These are phyloP conservation scores for Atta colombica DNA, from an alignment of 1,140 invertebrate genomes.

Conservation along the genomic window DNA sequence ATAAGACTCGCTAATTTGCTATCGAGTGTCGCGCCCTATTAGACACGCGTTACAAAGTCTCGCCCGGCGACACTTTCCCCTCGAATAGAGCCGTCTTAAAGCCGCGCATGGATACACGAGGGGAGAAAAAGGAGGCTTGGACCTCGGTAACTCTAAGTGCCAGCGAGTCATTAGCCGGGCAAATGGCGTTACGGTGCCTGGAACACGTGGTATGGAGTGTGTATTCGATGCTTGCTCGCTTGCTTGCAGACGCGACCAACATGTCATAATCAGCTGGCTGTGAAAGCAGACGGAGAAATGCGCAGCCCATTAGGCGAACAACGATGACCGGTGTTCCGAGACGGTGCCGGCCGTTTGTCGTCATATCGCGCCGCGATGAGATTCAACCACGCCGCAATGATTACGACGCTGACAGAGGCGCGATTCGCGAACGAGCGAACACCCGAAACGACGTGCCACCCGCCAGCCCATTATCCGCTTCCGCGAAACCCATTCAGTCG, in stretches of 20 bases:
- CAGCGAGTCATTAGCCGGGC: slow-evolving; percentile 85
- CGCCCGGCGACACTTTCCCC: slow-evolving; percentile 36
- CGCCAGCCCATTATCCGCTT: slow-evolving; percentile 70
- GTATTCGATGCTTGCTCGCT: slow-evolving; percentile 45
- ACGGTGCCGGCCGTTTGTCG: slow-evolving; percentile 72
- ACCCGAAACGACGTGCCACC: slow-evolving; percentile 26
- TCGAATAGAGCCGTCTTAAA: slow-evolving; percentile 58
- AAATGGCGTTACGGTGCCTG: slow-evolving; percentile 85
- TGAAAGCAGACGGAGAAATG: slow-evolving; percentile 85
- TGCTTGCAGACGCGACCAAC: slow-evolving; percentile 82
- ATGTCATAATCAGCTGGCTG: slow-evolving; percentile 86
- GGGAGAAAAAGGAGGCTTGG: slow-evolving; percentile 20
- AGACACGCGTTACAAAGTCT: slow-evolving; percentile 19
- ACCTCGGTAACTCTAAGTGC: slow-evolving; percentile 77
- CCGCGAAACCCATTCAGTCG: slow-evolving; percentile 72
- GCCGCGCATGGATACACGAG: slow-evolving; percentile 3
- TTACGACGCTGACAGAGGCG: slow-evolving; percentile 59
- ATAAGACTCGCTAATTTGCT: slow-evolving; percentile 17
- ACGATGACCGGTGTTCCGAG: slow-evolving; percentile 81
- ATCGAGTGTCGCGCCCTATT: slow-evolving; percentile 12
- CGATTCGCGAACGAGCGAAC: slow-evolving; percentile 49
- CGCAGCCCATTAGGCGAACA: slow-evolving; percentile 85
- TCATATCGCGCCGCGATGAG: slow-evolving; percentile 59
- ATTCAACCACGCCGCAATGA: slow-evolving; percentile 53
- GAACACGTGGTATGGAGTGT: slow-evolving; percentile 82